Base-by-base conservation (phyloP, 1,140 invertebrate genomes). In the Dermatophagoides farinae region DNA sequence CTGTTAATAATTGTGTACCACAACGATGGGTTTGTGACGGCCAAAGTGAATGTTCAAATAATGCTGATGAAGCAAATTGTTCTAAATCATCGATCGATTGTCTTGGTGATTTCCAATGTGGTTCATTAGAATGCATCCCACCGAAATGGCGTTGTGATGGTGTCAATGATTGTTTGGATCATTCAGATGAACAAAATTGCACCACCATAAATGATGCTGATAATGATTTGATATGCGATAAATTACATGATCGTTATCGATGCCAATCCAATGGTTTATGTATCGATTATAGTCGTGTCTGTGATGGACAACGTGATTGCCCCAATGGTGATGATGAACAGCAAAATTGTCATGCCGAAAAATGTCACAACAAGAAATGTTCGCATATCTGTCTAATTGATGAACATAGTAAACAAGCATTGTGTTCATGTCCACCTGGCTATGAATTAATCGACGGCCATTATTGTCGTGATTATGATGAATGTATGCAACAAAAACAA, bases 221-320 rank as follows among this genome's bases (percentile, higher is more conserved):
- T 16, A 12, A 37, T 4, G 16, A 53, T 16, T 39, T 38, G 10
- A 16, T 8, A 10, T 55, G 49, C 10, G 23, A 54, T 47, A 62
- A 38, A 8, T 12, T 53, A 20, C 18, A n/a, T 51, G 41, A 40
- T 46, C 51, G 37, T 55, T 68, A 63, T 37, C 79, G 77, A 64
- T 84, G 65, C 23, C 18, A 50, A 16, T 50, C 47, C 4, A 65
- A 68, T 9, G 74, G 74, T 11, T 68, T 74, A 61, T 91, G 87
- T 67, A 75, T 90, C 31, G 73, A 78, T 0, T 60, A 71, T 0
- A 65, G 72, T 0, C 68, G 77, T 38, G 71, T 76, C 9, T 76
- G 75, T 64, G 81, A 86, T 68, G 75, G 76, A n/a, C n/a, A n/a
- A n/a, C n/a, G n/a, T n/a, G n/a, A n/a, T n/a, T n/a, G n/a, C n/a